phyloP scores from a whole-genome alignment of 2,113 vertebrate species.

The Pollachius pollachius region DNA sequence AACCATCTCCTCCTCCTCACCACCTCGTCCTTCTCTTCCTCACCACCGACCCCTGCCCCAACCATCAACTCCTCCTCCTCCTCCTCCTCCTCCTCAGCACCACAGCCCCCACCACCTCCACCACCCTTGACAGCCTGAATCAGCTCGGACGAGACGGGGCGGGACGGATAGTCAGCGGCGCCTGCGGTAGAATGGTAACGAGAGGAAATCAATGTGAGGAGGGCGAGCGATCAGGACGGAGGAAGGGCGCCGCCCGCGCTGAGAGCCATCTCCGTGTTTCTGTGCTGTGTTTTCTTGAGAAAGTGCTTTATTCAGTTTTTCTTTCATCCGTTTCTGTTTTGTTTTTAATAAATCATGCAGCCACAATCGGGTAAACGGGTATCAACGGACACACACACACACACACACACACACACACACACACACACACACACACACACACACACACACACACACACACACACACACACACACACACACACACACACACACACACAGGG shows the following conservation, averaged over 20 bases:
- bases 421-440: conserved; percentile 4
- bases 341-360: neutral
- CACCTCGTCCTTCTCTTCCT: too few species aligned
- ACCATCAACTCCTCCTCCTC: conserved; percentile 48
- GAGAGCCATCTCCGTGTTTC: too few species aligned
- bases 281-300: too few species aligned
- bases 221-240: neutral
- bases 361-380: neutral
- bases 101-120: conserved; percentile 34
- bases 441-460: conserved; percentile 20
- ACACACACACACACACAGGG: neutral
- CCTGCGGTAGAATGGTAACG: conserved; percentile 25
- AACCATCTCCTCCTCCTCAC: conserved; percentile 47
- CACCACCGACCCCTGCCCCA: conserved; percentile 9
- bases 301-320: neutral
- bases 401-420: conserved; percentile 12
- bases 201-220: conserved; percentile 44
- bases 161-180: too few species aligned
- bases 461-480: conserved; percentile 6
- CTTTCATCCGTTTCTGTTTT: too few species aligned
- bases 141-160: too few species aligned
- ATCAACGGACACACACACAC: conserved; percentile 8
- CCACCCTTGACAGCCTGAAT: conserved; percentile 28
- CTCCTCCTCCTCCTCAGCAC: conserved; percentile 37
- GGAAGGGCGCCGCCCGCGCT: too few species aligned